These are phyloP conservation scores for Agrotis puta DNA, from an alignment of 2,888 invertebrate species.

Conservation along the genomic window DNA sequence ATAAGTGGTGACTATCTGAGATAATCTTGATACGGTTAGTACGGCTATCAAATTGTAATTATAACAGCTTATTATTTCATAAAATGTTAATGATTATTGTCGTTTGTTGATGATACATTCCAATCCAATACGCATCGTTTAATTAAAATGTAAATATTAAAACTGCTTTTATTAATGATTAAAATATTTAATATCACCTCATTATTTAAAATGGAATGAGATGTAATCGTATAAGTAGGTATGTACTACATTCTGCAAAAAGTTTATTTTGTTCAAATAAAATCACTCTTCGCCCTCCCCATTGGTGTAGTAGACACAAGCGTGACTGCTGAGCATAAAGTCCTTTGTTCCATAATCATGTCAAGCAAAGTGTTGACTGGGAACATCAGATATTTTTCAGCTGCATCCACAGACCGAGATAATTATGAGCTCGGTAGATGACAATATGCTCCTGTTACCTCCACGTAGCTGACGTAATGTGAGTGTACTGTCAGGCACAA, in stretches of 20 bases:
- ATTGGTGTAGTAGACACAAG: too few relatives aligned
- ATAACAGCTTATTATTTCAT: conserved; percentile 3
- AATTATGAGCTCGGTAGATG: too few relatives aligned
- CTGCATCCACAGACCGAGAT: too few relatives aligned
- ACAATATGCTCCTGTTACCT: too few relatives aligned
- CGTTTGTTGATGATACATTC: not conserved
- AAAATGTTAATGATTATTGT: not conserved
- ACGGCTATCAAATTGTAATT: conserved; percentile 2
- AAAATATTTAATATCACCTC: not conserved
- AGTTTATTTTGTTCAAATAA: not conserved
- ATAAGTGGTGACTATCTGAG: conserved; percentile 5
- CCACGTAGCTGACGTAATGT: too few relatives aligned
- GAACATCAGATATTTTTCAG: too few relatives aligned
- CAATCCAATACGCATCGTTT: not conserved
- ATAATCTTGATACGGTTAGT: conserved; percentile 11
- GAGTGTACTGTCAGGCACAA: too few relatives aligned
- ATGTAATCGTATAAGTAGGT: too few relatives aligned
- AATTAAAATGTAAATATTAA: conserved; percentile 1
- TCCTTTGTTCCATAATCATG: too few relatives aligned
- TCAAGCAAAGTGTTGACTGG: too few relatives aligned
- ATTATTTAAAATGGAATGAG: not conserved
- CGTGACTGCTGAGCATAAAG: too few relatives aligned
- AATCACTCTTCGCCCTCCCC: not conserved
- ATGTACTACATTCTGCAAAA: conserved; percentile 8
- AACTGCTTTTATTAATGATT: not conserved